A percentile compares a stretch with the other conserved stretches of the same genome.
Evolutionary conservation across 1,140 invertebrate genomes (phyloP).

Genomic region (Drosophila navojoa): DNA sequence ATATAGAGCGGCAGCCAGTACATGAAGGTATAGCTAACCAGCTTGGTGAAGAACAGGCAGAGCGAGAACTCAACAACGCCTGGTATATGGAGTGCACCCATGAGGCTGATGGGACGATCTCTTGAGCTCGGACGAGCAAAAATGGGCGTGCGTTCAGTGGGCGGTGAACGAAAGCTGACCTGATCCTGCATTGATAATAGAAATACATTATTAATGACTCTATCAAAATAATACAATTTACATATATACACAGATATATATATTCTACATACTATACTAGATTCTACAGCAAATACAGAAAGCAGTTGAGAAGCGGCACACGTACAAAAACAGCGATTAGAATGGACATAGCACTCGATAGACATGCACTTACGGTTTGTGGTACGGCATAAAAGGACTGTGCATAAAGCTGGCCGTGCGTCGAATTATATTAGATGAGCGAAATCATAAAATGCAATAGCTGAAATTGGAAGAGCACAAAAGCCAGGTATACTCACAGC

Average conservation of each 20-base stretch:
- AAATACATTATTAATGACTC: not conserved
- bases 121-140: constrained; percentile 77
- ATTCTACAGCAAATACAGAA: constrained; percentile 7
- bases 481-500: constrained; percentile 61
- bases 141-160: constrained; percentile 84
- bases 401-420: constrained; percentile 40
- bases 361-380: constrained; percentile 63
- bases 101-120: constrained; percentile 90
- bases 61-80: constrained; percentile 97
- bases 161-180: constrained; percentile 78
- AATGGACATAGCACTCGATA: not conserved
- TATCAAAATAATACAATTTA: not conserved
- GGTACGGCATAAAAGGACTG: constrained; percentile 32
- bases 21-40: constrained; percentile 98
- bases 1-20: constrained; percentile 98
- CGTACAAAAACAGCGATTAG: not conserved
- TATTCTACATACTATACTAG: not conserved
- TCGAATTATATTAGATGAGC: constrained; percentile 38
- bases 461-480: not conserved
- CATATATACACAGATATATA: not conserved
- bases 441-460: constrained; percentile 21
- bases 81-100: constrained; percentile 92
- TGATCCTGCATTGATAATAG: constrained; percentile 72
- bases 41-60: constrained; percentile 98
- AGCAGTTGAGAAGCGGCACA: constrained; percentile 26